Evolutionary conservation across 2,113 vertebrate species (phyloP).

Genomic region (Calypte anna): DNA sequence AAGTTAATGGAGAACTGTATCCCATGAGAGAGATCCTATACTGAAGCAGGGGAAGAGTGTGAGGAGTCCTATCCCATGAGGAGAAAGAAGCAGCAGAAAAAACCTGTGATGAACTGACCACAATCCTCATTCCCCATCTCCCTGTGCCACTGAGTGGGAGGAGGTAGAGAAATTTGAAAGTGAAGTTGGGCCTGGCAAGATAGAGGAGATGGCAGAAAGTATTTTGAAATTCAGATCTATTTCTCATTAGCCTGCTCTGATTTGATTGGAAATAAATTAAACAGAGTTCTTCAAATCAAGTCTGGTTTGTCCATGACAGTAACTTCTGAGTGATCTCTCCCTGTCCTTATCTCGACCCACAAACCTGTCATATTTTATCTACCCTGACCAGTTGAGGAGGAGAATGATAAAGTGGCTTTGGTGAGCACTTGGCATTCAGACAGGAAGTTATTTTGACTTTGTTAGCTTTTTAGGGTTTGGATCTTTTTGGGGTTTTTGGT

Average conservation of each 20-base stretch:
- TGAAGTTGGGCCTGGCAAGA: background rate
- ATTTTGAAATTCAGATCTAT: background rate
- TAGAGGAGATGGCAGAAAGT: background rate
- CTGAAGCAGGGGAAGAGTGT: background rate
- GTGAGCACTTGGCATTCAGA: background rate
- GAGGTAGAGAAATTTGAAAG: background rate
- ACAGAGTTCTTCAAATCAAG: background rate
- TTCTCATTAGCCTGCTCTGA: background rate
- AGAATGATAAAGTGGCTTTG: background rate
- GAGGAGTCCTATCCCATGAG: background rate
- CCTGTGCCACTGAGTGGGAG: background rate
- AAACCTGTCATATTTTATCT: background rate
- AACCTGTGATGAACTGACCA: background rate
- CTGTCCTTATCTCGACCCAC: accelerated
- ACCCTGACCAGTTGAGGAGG: background rate
- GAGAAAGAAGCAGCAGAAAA: background rate
- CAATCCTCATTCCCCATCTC: no score
- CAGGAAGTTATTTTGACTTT: background rate
- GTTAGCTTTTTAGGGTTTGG: accelerated
- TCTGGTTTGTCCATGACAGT: accelerated
- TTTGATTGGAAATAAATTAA: background rate
- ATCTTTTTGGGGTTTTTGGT: no score
- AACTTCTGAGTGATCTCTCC: background rate
- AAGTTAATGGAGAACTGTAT: no score
- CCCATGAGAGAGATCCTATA: background rate